phyloP scores from a whole-genome alignment of 2,113 vertebrate genomes.

The Hymenochirus boettgeri region DNA sequence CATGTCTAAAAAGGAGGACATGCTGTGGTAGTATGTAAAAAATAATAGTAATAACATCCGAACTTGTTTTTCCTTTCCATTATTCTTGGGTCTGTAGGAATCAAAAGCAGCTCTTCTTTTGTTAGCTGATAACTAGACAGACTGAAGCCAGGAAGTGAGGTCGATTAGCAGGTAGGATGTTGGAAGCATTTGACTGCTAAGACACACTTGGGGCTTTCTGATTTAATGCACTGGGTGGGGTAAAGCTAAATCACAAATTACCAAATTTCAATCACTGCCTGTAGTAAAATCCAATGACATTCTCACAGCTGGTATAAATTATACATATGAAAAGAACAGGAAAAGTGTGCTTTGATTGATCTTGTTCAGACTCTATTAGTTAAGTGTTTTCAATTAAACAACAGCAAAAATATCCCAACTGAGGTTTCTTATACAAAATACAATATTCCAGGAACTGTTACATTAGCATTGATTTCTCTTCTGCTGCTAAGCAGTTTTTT shows the following conservation, averaged over 20 bases:
- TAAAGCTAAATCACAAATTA: conserved; percentile 59
- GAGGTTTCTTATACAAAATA: conserved; percentile 30
- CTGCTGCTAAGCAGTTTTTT: conserved; percentile 20
- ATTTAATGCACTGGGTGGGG: conserved; percentile 65
- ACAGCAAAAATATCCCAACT: conserved; percentile 7
- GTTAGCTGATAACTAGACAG: conserved; percentile 61
- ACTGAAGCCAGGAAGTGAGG: conserved; percentile 65
- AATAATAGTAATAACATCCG: conserved; percentile 29
- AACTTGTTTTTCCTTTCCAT: conserved; percentile 51
- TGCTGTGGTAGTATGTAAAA: conserved; percentile 45
- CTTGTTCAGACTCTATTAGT: conserved; percentile 40
- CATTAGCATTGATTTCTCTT: conserved; percentile 31
- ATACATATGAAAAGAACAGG: conserved; percentile 61
- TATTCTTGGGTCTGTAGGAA: conserved; percentile 52
- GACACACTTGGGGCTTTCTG: conserved; percentile 61
- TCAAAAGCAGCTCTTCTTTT: conserved; percentile 54
- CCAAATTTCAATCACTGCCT: conserved; percentile 67
- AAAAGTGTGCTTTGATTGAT: conserved; percentile 45
- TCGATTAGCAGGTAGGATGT: conserved; percentile 65
- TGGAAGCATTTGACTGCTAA: conserved; percentile 60
- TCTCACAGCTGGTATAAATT: conserved; percentile 64
- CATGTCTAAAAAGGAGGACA: conserved; percentile 48
- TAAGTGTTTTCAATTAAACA: conserved; percentile 44
- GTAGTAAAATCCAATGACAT: conserved; percentile 65
- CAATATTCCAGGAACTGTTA: conserved; percentile 24